phyloP scores from a whole-genome alignment of 37 sponge, comb jelly and placozoan species.

The Halichondria panicea region DNA sequence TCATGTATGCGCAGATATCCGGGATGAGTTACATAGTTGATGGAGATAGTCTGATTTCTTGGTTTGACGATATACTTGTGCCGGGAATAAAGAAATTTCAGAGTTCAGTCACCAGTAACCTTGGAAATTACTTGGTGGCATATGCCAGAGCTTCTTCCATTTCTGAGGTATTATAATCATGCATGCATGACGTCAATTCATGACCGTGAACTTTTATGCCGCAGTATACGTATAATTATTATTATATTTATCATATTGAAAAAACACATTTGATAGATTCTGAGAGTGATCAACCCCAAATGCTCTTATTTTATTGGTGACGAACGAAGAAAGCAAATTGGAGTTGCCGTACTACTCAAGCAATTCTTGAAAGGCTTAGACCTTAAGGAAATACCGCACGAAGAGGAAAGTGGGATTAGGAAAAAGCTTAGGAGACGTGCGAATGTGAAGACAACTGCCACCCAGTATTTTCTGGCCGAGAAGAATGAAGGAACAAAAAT shows the following conservation, averaged over 20 bases:
- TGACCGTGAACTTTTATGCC: too few relatives aligned
- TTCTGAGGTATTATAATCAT: too few relatives aligned
- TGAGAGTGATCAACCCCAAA: neutral
- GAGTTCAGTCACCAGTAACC: too few relatives aligned
- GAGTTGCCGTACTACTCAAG: neutral
- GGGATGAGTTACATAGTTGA: neutral
- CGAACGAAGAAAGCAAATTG: neutral
- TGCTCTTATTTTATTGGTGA: neutral
- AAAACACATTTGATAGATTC: neutral
- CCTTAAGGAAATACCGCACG: neutral
- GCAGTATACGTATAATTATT: too few relatives aligned
- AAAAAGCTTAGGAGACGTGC: neutral
- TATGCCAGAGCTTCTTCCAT: too few relatives aligned
- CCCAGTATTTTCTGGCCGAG: neutral
- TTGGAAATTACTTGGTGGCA: too few relatives aligned
- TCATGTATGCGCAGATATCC: too few relatives aligned
- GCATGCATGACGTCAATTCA: too few relatives aligned
- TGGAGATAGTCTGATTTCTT: neutral
- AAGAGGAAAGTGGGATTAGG: neutral
- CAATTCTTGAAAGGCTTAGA: neutral
- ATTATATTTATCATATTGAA: neutral
- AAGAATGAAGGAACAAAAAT: neutral
- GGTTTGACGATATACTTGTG: too few relatives aligned
- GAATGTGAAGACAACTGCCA: neutral
- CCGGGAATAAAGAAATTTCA: too few relatives aligned